Conservation (phyloP, 2,797 vertebrate species). For the Tauraco hartlaubi region DNA sequence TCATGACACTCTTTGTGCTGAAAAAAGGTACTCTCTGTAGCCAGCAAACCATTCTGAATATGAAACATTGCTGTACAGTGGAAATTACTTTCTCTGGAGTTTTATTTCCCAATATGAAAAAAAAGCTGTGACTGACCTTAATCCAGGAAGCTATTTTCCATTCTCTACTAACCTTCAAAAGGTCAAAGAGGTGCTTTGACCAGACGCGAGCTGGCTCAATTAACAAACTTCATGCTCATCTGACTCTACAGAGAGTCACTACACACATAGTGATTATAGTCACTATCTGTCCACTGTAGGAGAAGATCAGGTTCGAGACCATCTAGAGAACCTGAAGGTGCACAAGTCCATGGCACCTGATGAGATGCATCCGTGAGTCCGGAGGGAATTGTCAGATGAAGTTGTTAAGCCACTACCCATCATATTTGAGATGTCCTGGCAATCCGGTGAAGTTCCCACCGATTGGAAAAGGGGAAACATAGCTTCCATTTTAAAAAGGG, state of each 20-base stretch:
- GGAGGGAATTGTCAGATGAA: too few relatives aligned
- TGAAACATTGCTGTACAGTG: neutral
- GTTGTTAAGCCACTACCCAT: too few relatives aligned
- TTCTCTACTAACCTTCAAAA: neutral
- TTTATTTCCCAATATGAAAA: neutral
- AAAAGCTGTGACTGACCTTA: neutral
- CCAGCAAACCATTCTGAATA: neutral
- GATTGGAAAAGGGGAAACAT: too few relatives aligned
- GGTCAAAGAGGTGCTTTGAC: neutral
- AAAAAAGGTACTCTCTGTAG: neutral
- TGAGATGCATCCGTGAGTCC: too few relatives aligned
- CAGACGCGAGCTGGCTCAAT: neutral
- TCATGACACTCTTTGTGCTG: neutral
- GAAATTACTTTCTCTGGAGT: neutral
- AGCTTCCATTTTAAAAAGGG: too few relatives aligned
- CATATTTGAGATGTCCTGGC: too few relatives aligned
- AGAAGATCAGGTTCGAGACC: too few relatives aligned
- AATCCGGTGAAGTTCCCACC: too few relatives aligned
- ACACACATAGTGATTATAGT: too few relatives aligned
- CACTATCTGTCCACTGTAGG: too few relatives aligned
- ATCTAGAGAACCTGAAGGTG: too few relatives aligned
- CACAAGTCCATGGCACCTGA: too few relatives aligned
- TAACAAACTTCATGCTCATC: neutral
- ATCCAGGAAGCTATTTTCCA: slow-evolving; percentile 5
- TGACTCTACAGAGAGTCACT: neutral